A percentile compares a stretch with the other conserved stretches of the same genome.
These are phyloP conservation scores for Ophion costatus DNA, from an alignment of 2,888 invertebrate genomes.

Conservation along the genomic window DNA sequence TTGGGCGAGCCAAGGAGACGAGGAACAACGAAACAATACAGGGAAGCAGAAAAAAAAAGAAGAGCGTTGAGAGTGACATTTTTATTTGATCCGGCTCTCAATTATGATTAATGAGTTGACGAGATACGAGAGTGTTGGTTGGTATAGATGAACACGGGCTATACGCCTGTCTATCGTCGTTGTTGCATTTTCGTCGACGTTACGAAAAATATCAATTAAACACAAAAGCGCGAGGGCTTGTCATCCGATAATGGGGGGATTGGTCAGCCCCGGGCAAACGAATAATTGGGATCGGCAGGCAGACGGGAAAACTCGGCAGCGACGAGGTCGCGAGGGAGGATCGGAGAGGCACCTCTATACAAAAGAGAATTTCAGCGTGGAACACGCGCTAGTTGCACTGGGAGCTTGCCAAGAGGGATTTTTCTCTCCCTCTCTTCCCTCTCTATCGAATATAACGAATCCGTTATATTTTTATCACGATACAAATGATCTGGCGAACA, in stretches of 20 bases:
- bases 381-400: no score
- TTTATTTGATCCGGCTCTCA: slow-evolving; percentile 30
- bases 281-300: slow-evolving; percentile 76
- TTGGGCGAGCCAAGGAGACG: neutral
- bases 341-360: neutral
- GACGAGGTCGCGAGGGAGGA: slow-evolving; percentile 30
- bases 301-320: slow-evolving; percentile 56
- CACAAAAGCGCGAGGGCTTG: slow-evolving; percentile 82
- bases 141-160: slow-evolving; percentile 31
- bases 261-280: slow-evolving; percentile 75
- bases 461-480: slow-evolving; percentile 6
- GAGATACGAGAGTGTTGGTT: slow-evolving; percentile 30
- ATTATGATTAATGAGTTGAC: slow-evolving; percentile 57
- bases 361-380: neutral
- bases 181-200: slow-evolving; percentile 79
- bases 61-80: slow-evolving; percentile 33
- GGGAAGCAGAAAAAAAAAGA: slow-evolving; percentile 58
- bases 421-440: no score
- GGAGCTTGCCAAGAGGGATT: slow-evolving; percentile 6
- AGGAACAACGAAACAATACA: slow-evolving; percentile 61
- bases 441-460: neutral
- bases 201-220: slow-evolving; percentile 84
- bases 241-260: slow-evolving; percentile 82
- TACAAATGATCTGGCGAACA: slow-evolving; percentile 3
- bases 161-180: slow-evolving; percentile 73